Base-by-base conservation (phyloP, 2,113 vertebrate genomes). In the Oriolus oriolus region DNA sequence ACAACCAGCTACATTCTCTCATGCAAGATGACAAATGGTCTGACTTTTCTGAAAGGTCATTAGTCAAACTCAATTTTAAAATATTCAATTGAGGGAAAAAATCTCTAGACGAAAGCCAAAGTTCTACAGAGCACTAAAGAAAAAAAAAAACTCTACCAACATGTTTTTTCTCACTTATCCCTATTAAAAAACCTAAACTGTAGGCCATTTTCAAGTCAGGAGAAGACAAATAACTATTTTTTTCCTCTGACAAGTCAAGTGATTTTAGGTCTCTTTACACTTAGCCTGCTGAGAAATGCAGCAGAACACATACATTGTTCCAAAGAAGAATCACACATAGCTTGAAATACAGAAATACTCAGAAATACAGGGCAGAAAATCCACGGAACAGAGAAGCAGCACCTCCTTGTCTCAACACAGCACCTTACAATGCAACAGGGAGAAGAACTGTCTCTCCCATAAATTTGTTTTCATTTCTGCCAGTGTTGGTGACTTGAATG, bases 41-140 rank as follows among this genome's bases (percentile, higher is more conserved):
- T 70, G 47, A 80, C 49, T 95, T 92, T 90, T 92, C 91, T 79
- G 89, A 59, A 93, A 96, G 83, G 92, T 87, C 84, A 57, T 89
- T 84, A 93, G 68, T 82, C 54, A 96, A 97, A 91, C 80, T 93
- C 35, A 76, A 81, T 80, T 91, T 90, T 70, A 79, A 94, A 95
- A 94, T 91, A 74, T 81, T 92, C 85, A 84, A 21, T 73, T 90
- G 57, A 57, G 41, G 22, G 17, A 5, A 59, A 83, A 84, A 65
- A 74, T 30, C 60, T 86, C 95, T 77, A 76, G 42, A 85, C 54
- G 52, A 69, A 94, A 76, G 50, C 37, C 39, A 24, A 57, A 91
- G 24, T 16, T 64, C 42, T 93, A 83, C 63, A 78, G 22, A 50
- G 33, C 49, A 76, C 53, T 83, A 73, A 84, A 87, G 35, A 22